Conservation (phyloP, 2,113 vertebrate species). For the Mastomys coucha region DNA sequence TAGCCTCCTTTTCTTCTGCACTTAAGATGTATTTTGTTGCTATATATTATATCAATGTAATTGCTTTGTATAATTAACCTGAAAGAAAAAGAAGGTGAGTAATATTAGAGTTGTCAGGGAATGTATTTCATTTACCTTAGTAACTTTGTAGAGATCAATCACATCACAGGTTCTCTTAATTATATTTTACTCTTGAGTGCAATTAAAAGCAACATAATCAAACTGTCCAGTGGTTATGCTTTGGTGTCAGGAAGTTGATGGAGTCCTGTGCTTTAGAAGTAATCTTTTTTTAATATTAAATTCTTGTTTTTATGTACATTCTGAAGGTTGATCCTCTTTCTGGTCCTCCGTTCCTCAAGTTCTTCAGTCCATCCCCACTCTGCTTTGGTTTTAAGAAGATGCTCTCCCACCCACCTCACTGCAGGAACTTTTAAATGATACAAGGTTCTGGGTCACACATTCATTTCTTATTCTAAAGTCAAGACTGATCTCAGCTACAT, state of each 20-base stretch:
- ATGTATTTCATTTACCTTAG: conserved; percentile 60
- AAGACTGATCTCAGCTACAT: neutral
- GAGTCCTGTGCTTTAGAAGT: neutral
- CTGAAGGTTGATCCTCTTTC: neutral
- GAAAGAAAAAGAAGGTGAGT: conserved; percentile 12
- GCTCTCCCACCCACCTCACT: too few species aligned
- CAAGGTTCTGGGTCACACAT: neutral
- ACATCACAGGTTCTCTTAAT: conserved; percentile 72
- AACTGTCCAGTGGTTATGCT: neutral
- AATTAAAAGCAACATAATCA: conserved; percentile 50
- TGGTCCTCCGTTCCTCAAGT: neutral
- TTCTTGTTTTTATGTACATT: neutral
- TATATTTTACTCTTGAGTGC: conserved; percentile 67
- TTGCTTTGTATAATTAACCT: conserved; percentile 65
- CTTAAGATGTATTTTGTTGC: conserved; percentile 23
- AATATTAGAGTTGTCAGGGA: conserved; percentile 62
- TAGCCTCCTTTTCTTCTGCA: neutral
- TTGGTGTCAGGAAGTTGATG: neutral
- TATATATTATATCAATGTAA: neutral
- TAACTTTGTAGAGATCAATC: conserved; percentile 73
- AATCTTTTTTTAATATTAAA: neutral
- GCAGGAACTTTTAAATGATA: neutral
- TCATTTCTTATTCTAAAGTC: neutral
- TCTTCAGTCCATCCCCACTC: too few species aligned
- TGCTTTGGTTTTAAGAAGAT: too few species aligned